A percentile compares a stretch with the other conserved stretches of the same genome.
These are phyloP conservation scores for Anableps anableps DNA, from an alignment of 2,797 vertebrate species.

Conservation along the genomic window DNA sequence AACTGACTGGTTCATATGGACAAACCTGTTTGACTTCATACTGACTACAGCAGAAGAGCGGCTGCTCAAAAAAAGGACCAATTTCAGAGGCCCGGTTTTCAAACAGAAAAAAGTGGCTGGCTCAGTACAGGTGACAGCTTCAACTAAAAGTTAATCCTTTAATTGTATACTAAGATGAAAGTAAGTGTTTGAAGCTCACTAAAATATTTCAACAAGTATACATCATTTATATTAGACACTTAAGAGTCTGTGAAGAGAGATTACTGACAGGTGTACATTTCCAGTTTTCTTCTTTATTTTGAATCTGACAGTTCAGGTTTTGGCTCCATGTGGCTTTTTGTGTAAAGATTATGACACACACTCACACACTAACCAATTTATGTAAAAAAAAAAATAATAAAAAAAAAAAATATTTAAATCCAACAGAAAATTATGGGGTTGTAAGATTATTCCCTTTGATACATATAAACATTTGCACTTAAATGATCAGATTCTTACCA, in stretches of 20 bases:
- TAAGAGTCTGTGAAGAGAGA: not conserved
- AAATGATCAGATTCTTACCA: not conserved
- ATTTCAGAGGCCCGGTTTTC: not conserved
- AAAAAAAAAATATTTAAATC: not conserved
- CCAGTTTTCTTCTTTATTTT: not conserved
- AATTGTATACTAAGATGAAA: not conserved
- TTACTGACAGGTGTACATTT: not conserved
- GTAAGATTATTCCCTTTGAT: not conserved
- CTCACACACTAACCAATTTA: not conserved
- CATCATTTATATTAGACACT: not conserved
- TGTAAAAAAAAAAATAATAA: not conserved
- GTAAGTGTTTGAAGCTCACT: not conserved
- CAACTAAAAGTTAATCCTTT: not conserved
- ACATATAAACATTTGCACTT: not conserved
- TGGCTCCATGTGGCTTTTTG: not conserved
- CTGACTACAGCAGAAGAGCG: not conserved
- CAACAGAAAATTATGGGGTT: not conserved
- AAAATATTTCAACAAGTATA: not conserved
- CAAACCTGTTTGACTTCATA: slow-evolving; percentile 17
- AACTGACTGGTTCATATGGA: not conserved
- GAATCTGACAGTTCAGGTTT: not conserved
- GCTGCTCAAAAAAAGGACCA: not conserved
- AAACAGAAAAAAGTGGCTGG: not conserved
- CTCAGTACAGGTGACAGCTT: not conserved
- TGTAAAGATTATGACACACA: not conserved